phyloP scores from a whole-genome alignment of 2,888 invertebrate genomes.

The Coelopa pilipes region DNA sequence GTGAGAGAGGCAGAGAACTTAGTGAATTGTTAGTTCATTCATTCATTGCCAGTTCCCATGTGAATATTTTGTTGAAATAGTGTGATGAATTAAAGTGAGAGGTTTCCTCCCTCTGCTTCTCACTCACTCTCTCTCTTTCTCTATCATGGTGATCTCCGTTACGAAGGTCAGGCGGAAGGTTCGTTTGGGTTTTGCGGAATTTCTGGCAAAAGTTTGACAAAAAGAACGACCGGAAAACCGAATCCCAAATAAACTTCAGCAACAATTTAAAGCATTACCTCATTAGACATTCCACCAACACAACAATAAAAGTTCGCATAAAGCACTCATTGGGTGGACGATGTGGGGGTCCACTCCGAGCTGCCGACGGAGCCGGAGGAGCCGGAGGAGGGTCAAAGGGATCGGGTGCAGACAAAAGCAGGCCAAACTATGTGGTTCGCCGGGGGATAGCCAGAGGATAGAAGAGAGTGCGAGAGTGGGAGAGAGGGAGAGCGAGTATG shows the following conservation, averaged over 20 bases:
- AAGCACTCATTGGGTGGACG: conserved; percentile 27
- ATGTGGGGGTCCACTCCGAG: no score
- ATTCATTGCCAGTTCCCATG: no score
- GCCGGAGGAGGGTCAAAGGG: not conserved
- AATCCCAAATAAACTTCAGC: conserved; percentile 5
- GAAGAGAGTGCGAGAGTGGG: not conserved
- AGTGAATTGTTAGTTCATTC: no score
- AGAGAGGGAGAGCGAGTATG: conserved; percentile 11
- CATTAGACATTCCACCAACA: conserved; percentile 47
- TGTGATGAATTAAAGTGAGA: no score
- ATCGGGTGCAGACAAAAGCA: not conserved
- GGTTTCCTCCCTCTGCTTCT: no score
- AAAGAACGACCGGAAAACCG: not conserved
- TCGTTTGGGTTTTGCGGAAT: no score
- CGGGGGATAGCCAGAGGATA: not conserved
- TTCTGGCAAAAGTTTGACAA: not conserved
- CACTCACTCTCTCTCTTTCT: no score
- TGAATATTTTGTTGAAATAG: no score
- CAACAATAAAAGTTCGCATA: conserved; percentile 22
- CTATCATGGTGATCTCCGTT: no score
- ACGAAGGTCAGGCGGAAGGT: no score
- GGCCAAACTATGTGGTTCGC: not conserved
- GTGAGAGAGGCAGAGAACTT: no score
- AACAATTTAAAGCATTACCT: conserved; percentile 44
- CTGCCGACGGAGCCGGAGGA: not conserved